Evolutionary conservation across 2,888 invertebrate genomes (phyloP).

Genomic region (Leuctra nigra): DNA sequence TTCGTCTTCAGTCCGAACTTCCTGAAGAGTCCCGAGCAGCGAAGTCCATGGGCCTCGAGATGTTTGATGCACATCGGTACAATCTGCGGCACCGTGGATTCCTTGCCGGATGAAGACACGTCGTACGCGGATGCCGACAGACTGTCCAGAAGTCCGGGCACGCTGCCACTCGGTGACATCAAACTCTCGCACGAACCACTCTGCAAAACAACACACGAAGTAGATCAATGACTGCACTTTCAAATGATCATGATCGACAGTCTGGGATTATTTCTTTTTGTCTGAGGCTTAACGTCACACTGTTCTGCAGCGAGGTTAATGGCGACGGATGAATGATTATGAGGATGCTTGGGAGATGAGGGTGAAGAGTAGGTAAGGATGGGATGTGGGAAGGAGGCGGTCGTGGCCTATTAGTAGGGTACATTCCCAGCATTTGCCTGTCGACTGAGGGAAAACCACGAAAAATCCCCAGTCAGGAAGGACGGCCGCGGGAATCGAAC

Average conservation of each 20-base stretch:
- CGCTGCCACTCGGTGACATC: slow-evolving; percentile 44
- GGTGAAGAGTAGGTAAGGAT: no score
- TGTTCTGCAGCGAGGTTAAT: no score
- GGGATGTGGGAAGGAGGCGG: no score
- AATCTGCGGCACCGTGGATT: slow-evolving; percentile 56
- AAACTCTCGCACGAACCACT: slow-evolving; percentile 73
- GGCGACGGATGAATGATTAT: no score
- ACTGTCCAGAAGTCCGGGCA: slow-evolving; percentile 42
- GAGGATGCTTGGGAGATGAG: no score
- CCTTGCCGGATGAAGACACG: slow-evolving; percentile 1
- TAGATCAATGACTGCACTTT: background rate
- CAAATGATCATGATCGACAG: background rate
- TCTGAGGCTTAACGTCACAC: no score
- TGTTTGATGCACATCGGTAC: slow-evolving; percentile 75
- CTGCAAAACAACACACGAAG: slow-evolving; percentile 43
- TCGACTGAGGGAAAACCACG: no score
- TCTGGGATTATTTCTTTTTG: no score
- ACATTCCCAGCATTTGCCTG: no score
- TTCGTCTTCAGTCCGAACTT: slow-evolving; percentile 89
- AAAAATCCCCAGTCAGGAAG: no score
- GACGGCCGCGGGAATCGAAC: no score
- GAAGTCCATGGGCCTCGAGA: slow-evolving; percentile 71
- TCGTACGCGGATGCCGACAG: slow-evolving; percentile 36
- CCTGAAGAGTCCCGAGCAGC: slow-evolving; percentile 83
- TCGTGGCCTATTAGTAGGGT: no score